These are phyloP conservation scores for Oreonectes daqikongensis DNA, from an alignment of 2,797 vertebrate genomes.

Conservation along the genomic window DNA sequence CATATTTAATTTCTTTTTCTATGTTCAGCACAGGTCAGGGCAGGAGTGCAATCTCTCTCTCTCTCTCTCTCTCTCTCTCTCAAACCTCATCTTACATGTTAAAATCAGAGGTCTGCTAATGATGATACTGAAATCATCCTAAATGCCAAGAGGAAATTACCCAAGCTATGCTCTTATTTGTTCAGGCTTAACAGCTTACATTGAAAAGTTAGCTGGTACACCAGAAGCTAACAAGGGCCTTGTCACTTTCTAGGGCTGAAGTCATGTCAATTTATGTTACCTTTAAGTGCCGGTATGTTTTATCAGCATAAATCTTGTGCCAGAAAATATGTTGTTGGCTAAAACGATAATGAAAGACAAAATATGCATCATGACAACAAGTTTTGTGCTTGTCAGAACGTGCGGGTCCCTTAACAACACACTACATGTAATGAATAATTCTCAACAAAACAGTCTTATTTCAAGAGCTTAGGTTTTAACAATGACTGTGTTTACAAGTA, in stretches of 20 bases:
- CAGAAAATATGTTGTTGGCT: background rate
- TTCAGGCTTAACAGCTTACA: constrained; percentile 46
- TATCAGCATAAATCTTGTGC: constrained; percentile 7
- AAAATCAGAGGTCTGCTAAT: constrained; percentile 33
- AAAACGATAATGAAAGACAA: background rate
- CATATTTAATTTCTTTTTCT: constrained; percentile 53
- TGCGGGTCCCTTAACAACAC: too few relatives aligned
- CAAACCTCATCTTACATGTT: constrained; percentile 1
- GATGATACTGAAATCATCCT: background rate
- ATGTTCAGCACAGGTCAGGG: constrained; percentile 33
- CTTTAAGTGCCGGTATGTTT: constrained; percentile 25
- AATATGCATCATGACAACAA: background rate
- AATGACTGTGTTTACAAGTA: too few relatives aligned
- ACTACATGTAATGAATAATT: too few relatives aligned
- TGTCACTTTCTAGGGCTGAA: constrained; percentile 25
- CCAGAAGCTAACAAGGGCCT: constrained; percentile 20
- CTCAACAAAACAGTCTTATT: too few relatives aligned
- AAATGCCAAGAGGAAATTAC: constrained; percentile 50
- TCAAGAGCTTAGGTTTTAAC: too few relatives aligned
- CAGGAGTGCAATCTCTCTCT: constrained; percentile 26
- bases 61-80: background rate
- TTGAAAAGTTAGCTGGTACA: constrained; percentile 47
- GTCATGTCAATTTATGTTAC: constrained; percentile 1
- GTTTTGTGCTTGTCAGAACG: too few relatives aligned
- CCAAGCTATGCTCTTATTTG: constrained; percentile 45